Evolutionary conservation across 2,113 vertebrate species (phyloP).

Genomic region (Zosterops pallidus): DNA sequence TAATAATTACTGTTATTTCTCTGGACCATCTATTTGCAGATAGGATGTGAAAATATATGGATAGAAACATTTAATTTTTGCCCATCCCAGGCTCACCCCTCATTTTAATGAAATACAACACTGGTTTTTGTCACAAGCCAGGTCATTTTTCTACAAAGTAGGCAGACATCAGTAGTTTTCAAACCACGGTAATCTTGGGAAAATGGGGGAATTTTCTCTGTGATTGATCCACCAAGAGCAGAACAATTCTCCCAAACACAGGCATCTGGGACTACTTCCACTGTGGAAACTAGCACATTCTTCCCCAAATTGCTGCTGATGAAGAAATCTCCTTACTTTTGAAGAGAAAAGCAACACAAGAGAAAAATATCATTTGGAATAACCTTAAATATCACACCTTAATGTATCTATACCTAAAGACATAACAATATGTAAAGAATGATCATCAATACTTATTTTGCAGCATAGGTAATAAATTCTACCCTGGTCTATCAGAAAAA

Average conservation of each 20-base stretch:
- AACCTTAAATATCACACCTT: background rate
- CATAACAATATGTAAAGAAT: background rate
- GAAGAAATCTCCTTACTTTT: background rate
- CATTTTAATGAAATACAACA: background rate
- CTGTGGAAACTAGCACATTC: background rate
- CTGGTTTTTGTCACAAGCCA: background rate
- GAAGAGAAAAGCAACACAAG: background rate
- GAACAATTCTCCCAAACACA: background rate
- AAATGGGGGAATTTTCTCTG: background rate
- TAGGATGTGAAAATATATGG: background rate
- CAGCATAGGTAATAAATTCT: background rate
- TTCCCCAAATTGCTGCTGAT: background rate
- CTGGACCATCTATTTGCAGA: background rate
- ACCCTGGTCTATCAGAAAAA: background rate
- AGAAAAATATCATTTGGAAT: background rate
- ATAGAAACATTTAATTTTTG: background rate
- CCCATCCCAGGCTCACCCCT: background rate
- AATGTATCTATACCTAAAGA: background rate
- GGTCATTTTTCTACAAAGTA: background rate
- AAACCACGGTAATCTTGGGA: background rate
- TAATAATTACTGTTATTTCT: slow-evolving; percentile 15
- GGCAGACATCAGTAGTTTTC: background rate
- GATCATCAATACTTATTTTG: background rate
- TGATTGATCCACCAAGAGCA: background rate
- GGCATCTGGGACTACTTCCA: background rate